Conservation (phyloP, 2,888 invertebrate genomes). For the Melipona bicolor region DNA sequence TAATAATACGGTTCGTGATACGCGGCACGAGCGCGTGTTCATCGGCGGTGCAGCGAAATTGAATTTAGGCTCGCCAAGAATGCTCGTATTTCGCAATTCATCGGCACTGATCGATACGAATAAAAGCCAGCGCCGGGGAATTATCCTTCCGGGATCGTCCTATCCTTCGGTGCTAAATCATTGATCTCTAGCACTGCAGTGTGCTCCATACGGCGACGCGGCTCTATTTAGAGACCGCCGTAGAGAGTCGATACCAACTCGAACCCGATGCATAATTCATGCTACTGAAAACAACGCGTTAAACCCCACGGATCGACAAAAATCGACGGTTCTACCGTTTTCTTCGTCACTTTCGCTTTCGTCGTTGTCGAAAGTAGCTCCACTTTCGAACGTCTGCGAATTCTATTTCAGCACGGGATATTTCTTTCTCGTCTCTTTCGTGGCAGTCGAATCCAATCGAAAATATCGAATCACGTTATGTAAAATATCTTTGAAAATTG, state of each 20-base stretch:
- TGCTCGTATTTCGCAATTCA: neutral
- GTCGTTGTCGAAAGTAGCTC: neutral
- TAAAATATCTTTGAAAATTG: no score
- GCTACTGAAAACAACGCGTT: slow-evolving; percentile 13
- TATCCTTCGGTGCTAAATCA: slow-evolving; percentile 46
- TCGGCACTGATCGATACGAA: neutral
- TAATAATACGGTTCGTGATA: no score
- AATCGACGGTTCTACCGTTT: neutral
- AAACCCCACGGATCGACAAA: neutral
- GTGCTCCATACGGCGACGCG: slow-evolving; percentile 9
- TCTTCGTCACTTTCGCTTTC: neutral
- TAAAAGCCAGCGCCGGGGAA: slow-evolving; percentile 11
- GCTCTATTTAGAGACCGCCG: slow-evolving; percentile 22
- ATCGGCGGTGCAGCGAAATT: neutral
- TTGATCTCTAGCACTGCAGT: slow-evolving; percentile 45
- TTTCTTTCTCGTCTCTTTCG: neutral
- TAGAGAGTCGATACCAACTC: slow-evolving; percentile 37
- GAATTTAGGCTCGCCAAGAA: slow-evolving; percentile 1
- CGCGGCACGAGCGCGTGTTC: no score
- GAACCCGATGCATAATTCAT: slow-evolving; percentile 64
- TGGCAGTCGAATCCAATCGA: no score
- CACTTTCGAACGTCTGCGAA: neutral
- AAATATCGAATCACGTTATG: no score
- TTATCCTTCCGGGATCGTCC: slow-evolving; percentile 20
- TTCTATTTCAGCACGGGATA: neutral